phyloP scores from a whole-genome alignment of 2,113 vertebrate species.

The Varanus komodoensis region DNA sequence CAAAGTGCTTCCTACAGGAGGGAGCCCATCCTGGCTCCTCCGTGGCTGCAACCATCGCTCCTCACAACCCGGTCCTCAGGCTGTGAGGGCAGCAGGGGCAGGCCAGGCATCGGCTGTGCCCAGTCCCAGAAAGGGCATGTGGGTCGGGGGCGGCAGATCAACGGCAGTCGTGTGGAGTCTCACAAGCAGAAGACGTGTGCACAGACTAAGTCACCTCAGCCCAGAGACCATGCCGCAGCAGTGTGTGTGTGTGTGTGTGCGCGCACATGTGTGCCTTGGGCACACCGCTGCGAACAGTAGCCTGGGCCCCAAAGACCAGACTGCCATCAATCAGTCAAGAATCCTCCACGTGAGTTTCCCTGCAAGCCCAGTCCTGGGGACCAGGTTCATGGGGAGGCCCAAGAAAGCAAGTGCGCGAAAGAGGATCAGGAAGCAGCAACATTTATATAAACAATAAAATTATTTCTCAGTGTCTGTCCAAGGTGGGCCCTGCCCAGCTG shows the following conservation, averaged over 20 bases:
- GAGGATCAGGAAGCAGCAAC: conserved; percentile 47
- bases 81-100: background rate
- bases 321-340: too few relatives aligned
- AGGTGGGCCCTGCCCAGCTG: conserved; percentile 7
- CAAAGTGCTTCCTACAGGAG: background rate
- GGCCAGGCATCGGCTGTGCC: background rate
- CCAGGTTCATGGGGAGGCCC: too few relatives aligned
- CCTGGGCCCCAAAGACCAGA: too few relatives aligned
- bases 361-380: background rate
- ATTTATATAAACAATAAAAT: conserved; percentile 75
- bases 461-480: conserved; percentile 63
- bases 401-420: background rate
- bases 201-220: background rate
- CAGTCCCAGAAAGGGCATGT: background rate
- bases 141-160: background rate
- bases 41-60: too few relatives aligned
- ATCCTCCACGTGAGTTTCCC: background rate
- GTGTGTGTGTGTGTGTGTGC: background rate
- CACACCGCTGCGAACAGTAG: too few relatives aligned
- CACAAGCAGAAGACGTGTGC: background rate
- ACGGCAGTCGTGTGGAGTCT: background rate
- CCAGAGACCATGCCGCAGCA: background rate
- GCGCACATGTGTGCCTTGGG: too few relatives aligned
- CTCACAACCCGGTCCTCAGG: background rate
- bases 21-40: background rate